phyloP scores from a whole-genome alignment of 2,888 invertebrate genomes.

The Geophilus truncorum region DNA sequence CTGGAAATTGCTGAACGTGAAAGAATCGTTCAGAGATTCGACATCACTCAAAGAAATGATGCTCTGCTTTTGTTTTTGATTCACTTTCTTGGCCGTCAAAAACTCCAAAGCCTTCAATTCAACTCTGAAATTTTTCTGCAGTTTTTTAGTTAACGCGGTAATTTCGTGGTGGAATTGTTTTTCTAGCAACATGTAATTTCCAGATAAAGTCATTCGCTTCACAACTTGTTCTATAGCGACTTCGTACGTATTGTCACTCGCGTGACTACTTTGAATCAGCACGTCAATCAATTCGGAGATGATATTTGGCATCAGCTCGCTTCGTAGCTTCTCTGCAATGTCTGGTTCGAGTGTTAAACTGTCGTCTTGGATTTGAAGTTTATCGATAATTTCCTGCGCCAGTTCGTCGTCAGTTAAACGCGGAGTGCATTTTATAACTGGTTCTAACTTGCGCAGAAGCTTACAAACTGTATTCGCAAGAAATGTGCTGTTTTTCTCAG shows the following conservation, averaged over 20 bases:
- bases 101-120: slow-evolving; percentile 1
- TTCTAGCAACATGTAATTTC: not conserved
- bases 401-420: not conserved
- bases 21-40: slow-evolving; percentile 7
- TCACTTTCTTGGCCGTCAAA: not conserved
- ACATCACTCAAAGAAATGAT: slow-evolving; percentile 3
- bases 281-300: not conserved
- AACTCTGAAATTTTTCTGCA: not conserved
- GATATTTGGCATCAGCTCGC: not conserved
- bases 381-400: not conserved
- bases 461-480: not conserved
- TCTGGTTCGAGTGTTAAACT: not conserved
- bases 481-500: not conserved
- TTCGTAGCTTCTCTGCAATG: not conserved
- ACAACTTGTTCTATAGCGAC: not conserved
- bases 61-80: not conserved
- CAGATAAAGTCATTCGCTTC: not conserved
- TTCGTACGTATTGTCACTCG: not conserved
- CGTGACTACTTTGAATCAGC: not conserved
- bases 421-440: not conserved
- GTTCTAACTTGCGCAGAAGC: slow-evolving; percentile 14
- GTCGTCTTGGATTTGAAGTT: not conserved
- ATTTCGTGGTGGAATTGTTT: not conserved
- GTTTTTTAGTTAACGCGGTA: not conserved
- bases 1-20: not conserved